Conservation (phyloP, 2,888 invertebrate genomes). For the Dasypolia templi region DNA sequence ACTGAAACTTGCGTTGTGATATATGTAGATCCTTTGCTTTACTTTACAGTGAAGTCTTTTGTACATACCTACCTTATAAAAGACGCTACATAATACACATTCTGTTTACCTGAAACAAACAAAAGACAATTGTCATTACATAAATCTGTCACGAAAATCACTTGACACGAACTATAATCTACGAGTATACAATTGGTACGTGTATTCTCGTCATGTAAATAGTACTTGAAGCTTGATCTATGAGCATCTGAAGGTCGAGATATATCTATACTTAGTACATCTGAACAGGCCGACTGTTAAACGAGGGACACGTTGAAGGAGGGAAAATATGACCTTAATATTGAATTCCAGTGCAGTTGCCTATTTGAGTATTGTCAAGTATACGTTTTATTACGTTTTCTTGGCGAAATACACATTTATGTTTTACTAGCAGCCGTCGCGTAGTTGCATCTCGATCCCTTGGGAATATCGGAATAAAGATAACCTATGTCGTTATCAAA, state of each 20-base stretch:
- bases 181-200: too few relatives aligned
- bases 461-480: too few relatives aligned
- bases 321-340: not conserved
- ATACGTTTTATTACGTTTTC: too few relatives aligned
- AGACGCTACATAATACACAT: not conserved
- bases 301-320: not conserved
- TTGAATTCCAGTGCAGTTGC: too few relatives aligned
- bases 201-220: conserved; percentile 19
- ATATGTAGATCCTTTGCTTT: too few relatives aligned
- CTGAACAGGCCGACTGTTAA: not conserved
- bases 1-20: too few relatives aligned
- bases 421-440: too few relatives aligned
- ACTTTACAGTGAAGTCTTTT: too few relatives aligned
- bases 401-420: too few relatives aligned
- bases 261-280: conserved; percentile 17
- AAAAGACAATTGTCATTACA: conserved; percentile 10
- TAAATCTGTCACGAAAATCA: conserved; percentile 16
- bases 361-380: too few relatives aligned
- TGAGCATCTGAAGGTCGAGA: conserved; percentile 51
- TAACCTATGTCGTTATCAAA: too few relatives aligned
- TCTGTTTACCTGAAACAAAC: conserved; percentile 45
- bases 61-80: not conserved
- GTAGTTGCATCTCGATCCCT: too few relatives aligned
- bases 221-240: conserved; percentile 39
- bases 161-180: conserved; percentile 21